Evolutionary conservation across 2,888 invertebrate genomes (phyloP), one percentile per base, ranked within the genome.

Genomic region (Chalcis sispes): DNA sequence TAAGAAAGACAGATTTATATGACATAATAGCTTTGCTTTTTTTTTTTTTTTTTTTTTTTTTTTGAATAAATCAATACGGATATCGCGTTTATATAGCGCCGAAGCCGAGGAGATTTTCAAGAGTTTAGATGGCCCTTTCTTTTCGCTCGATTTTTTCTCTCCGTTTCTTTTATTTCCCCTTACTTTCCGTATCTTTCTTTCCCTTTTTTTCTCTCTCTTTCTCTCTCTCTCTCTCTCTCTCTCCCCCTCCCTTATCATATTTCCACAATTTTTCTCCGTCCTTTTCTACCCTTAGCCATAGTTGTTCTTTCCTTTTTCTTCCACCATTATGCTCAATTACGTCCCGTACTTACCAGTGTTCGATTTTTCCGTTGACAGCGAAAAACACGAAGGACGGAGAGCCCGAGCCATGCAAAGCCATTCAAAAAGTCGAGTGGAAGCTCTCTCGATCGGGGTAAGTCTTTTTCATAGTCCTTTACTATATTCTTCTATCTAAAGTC

Each of bases 391-490:
- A 96, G 90, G 97, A 98, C 82, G 98, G 97, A 64, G 96, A 96
- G 90, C 92, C 94, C 81, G 98, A 98, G 89, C 93, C 95, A 69
- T 98, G 98, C 90, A 97, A 97, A 91, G 93, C 97, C 72, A 98
- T 99, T 88, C 94, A 94, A 87, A 97, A 97, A 91, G 94, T 98
- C 80, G 98, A 98, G 89, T 98, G 98, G 96, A 97, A 96, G 90
- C 94, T 96, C 75, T 93, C 94, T 81, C 94, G 91, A 91, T 93
- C 93, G 85, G 96, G 96, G 96, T 95, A 89, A 91, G 91, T 84
- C 32, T 77, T 58, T 15, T 10, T 3, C n/a, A n/a, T 42, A 27
- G 2, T 20, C n/a, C n/a, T 42, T 42, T 46, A 27, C 36, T 23
- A 15, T 42, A 10, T 54, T 10, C 27, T 23, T 52, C 18, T 29